These are phyloP conservation scores for Progne subis DNA, from an alignment of 2,113 vertebrate species.

Conservation along the genomic window DNA sequence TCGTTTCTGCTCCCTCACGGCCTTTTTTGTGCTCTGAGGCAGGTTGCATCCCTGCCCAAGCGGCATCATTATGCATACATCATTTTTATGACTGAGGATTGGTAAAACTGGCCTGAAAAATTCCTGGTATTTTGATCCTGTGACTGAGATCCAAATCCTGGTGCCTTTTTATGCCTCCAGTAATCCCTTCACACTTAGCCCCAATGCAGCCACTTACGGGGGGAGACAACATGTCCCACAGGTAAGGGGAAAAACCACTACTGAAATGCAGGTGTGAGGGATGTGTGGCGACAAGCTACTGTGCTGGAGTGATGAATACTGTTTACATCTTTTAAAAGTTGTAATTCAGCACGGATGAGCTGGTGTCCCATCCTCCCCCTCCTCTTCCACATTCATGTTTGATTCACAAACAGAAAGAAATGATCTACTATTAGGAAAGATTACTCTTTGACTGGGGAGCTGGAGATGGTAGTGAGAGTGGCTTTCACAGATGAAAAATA, in stretches of 20 bases:
- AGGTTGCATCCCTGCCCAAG: background rate
- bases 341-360: conserved; percentile 64
- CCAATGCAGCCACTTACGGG: background rate
- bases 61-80: accelerated
- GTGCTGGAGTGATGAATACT: conserved; percentile 62
- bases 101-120: background rate
- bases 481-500: conserved; percentile 85
- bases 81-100: background rate
- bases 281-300: background rate
- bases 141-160: background rate
- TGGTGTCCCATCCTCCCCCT: background rate
- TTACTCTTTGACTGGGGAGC: conserved; percentile 76
- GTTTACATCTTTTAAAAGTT: conserved; percentile 77
- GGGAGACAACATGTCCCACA: background rate
- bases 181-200: background rate
- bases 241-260: background rate
- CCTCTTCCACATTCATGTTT: conserved; percentile 55
- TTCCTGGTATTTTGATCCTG: background rate
- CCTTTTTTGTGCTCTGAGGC: background rate
- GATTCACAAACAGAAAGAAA: conserved; percentile 75
- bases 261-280: background rate
- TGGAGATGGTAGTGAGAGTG: conserved; percentile 75
- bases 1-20: background rate
- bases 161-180: background rate
- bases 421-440: conserved; percentile 74